These are phyloP conservation scores for Lamprotornis superbus DNA, from an alignment of 2,113 vertebrate species.

Conservation along the genomic window DNA sequence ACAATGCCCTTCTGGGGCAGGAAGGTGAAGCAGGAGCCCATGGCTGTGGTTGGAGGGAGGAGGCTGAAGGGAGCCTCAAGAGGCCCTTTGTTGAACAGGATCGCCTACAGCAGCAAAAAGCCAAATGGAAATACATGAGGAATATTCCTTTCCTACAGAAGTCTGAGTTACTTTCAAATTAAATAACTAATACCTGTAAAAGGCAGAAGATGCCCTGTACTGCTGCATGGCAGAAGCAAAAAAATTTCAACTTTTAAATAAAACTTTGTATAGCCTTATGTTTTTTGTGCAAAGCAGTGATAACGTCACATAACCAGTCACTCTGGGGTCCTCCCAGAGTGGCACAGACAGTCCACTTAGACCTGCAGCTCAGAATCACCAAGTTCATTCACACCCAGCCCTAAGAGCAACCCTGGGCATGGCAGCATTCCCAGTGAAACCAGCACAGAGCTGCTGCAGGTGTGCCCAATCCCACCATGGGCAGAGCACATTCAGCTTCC, in stretches of 20 bases:
- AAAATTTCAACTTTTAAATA: background rate
- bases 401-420: background rate
- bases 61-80: slow-evolving; percentile 80
- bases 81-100: slow-evolving; percentile 81
- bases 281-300: background rate
- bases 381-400: background rate
- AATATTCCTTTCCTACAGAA: background rate
- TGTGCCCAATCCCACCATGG: background rate
- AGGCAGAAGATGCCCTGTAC: background rate
- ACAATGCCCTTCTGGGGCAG: slow-evolving; percentile 78
- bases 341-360: background rate
- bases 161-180: background rate
- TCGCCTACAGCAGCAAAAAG: slow-evolving; percentile 63
- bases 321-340: background rate
- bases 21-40: slow-evolving; percentile 81
- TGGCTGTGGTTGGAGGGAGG: slow-evolving; percentile 60
- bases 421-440: background rate
- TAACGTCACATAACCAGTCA: background rate
- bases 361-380: background rate
- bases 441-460: background rate
- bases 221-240: background rate
- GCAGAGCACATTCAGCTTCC: background rate
- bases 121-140: background rate
- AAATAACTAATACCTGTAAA: background rate
- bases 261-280: background rate